These are phyloP conservation scores for Tenebrio molitor DNA, from an alignment of 1,140 invertebrate genomes.

Conservation along the genomic window DNA sequence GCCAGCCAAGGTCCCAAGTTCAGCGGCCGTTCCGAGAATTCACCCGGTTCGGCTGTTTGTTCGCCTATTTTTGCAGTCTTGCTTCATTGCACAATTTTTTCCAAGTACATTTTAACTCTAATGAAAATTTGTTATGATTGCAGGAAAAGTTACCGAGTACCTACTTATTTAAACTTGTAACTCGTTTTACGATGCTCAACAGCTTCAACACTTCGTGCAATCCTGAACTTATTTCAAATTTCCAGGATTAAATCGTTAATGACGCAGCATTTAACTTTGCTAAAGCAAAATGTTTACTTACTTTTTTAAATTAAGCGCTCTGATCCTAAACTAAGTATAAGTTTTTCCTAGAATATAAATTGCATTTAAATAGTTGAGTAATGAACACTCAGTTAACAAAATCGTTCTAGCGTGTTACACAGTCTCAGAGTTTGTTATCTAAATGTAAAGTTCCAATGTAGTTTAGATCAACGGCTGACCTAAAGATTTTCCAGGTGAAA, in stretches of 20 bases:
- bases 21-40: conserved; percentile 43
- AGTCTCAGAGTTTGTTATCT: too few species aligned
- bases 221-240: conserved; percentile 5
- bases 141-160: background rate
- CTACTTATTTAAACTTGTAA: conserved; percentile 9
- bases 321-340: background rate
- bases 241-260: conserved; percentile 23
- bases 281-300: conserved; percentile 9
- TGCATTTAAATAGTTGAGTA: background rate
- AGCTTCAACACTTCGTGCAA: background rate
- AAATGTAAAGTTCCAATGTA: too few species aligned
- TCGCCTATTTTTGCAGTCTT: conserved; percentile 37
- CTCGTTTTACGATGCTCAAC: conserved; percentile 7
- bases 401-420: too few species aligned
- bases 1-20: conserved; percentile 32
- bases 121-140: conserved; percentile 20
- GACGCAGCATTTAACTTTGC: conserved; percentile 1
- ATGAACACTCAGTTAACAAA: too few species aligned
- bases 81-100: conserved; percentile 36
- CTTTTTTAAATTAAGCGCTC: conserved; percentile 2
- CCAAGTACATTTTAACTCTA: background rate
- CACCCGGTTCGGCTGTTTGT: conserved; percentile 33
- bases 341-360: conserved; percentile 22
- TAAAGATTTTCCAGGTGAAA: too few species aligned
- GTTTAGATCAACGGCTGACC: too few species aligned